Base-by-base conservation (phyloP, 2,888 invertebrate species). In the Caenorhabditis sulstoni region DNA sequence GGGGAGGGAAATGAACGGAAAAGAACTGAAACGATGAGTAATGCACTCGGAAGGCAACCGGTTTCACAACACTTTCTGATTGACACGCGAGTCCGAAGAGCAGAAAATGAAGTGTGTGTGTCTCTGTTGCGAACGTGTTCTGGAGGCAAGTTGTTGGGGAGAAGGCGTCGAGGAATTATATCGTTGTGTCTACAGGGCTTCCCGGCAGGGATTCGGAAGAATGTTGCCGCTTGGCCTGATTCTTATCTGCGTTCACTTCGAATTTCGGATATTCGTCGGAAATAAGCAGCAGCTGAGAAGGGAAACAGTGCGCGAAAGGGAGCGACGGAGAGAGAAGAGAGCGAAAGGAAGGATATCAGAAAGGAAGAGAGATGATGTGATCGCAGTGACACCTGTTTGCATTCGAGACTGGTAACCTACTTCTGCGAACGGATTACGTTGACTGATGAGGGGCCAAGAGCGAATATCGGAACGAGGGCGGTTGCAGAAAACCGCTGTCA, bases 191-290 rank as follows among this genome's bases (percentile, higher is more conserved):
- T 41, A 57, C 57, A 57, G 41, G 23, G 16, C 37, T 45, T 37
- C 62, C 37, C 49, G 62, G 44, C 50, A 45, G 52, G 20, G 23
- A 45, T 41, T 50, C 29, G 53, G 61, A 61, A 61, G 62, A 70
- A 70, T 70, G 70, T 70, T 70, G 70, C 70, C 66, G 70, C 61
- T 70, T 70, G 70, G 70, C 70, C 70, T 74, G 68, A 70, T 77
- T 77, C 76, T 70, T 70, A 68, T 77, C 76, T 68, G 44, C 20
- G 49, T 58, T 49, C 39, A 41, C 49, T 68, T 62, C 62, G 61
- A 61, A 61, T 62, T 59, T 53, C 52, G n/a, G 65, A 65, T 57
- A 67, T 39, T 22, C 29, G 29, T 29, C 41, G 49, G 58, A 75
- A 50, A 39, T 57, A 57, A 45, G 41, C 29, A 23, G 29, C 7